A percentile compares a stretch with the other conserved stretches of the same genome.
Conservation (phyloP, 1,140 invertebrate species). For the Drosophila ohnishii region DNA sequence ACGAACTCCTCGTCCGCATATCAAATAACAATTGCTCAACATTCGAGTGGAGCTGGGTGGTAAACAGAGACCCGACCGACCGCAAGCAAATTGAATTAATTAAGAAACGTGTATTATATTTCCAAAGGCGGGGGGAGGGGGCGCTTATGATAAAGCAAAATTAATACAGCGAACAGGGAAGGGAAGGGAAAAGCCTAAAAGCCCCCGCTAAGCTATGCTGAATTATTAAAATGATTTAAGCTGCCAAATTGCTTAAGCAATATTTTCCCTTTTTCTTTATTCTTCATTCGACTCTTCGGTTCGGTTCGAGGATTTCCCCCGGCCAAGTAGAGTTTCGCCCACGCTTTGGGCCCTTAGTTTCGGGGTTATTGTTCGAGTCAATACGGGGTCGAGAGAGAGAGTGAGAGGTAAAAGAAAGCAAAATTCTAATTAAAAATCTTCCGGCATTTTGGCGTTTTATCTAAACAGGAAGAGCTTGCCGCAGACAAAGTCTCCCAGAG, state of each 20-base stretch:
- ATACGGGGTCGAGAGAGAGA: conserved; percentile 33
- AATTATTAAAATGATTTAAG: conserved; percentile 78
- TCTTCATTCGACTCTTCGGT: conserved; percentile 13
- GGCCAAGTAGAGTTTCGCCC: background rate
- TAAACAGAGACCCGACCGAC: conserved; percentile 18
- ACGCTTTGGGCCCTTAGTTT: conserved; percentile 27
- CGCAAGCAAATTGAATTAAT: conserved; percentile 70
- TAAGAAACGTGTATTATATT: conserved; percentile 73
- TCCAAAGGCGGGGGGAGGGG: conserved; percentile 18
- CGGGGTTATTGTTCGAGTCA: conserved; percentile 64
- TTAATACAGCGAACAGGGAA: conserved; percentile 18
- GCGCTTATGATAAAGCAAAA: conserved; percentile 30
- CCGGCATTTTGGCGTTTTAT: conserved; percentile 77
- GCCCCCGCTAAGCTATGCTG: conserved; percentile 43
- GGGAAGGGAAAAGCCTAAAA: conserved; percentile 27
- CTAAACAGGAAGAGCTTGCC: conserved; percentile 64
- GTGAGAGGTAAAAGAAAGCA: conserved; percentile 29
- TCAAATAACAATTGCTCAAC: conserved; percentile 64
- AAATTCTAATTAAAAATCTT: conserved; percentile 81
- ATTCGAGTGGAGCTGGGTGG: conserved; percentile 7
- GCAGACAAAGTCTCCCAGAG: conserved; percentile 21
- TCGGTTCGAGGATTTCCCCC: conserved; percentile 21
- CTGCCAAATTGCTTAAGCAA: conserved; percentile 53
- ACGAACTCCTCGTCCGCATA: conserved; percentile 41
- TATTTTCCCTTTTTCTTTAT: conserved; percentile 25